These are phyloP conservation scores for Drosophila borborema DNA, from an alignment of 2,888 invertebrate genomes.

Conservation along the genomic window DNA sequence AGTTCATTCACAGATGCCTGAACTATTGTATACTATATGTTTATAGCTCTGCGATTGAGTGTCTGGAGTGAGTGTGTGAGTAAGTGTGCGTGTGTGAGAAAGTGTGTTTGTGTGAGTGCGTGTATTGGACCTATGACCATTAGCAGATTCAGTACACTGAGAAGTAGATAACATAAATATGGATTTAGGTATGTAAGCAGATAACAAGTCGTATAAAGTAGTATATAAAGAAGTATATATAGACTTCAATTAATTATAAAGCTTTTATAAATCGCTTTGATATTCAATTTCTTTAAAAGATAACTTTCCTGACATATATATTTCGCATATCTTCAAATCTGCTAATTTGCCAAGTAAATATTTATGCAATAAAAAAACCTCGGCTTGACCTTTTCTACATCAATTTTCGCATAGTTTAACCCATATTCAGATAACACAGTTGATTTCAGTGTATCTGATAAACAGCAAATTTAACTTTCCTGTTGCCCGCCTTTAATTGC, in stretches of 20 bases:
- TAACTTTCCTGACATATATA: not conserved
- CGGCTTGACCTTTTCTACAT: not conserved
- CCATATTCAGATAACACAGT: not conserved
- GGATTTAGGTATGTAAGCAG: not conserved
- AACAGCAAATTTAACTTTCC: conserved; percentile 1
- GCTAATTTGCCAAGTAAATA: not conserved
- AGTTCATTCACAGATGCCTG: conserved; percentile 73
- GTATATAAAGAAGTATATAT: too few species aligned
- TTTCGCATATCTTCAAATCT: not conserved
- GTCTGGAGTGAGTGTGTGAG: conserved; percentile 2
- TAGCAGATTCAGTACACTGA: conserved; percentile 14
- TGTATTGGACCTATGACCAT: not conserved
- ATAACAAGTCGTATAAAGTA: too few species aligned
- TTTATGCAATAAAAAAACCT: not conserved
- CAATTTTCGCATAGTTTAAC: not conserved
- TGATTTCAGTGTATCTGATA: conserved; percentile 8
- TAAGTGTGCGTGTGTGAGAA: not conserved
- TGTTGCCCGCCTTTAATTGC: conserved; percentile 34
- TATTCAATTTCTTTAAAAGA: not conserved
- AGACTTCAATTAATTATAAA: too few species aligned
- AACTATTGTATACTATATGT: conserved; percentile 15
- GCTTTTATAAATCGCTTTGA: too few species aligned
- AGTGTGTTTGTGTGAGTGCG: not conserved
- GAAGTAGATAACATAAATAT: not conserved
- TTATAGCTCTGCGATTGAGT: not conserved